A percentile compares a stretch with the other conserved stretches of the same genome.
These are phyloP conservation scores for Hesperophylax magnus DNA, from an alignment of 1,140 invertebrate genomes.

Conservation along the genomic window DNA sequence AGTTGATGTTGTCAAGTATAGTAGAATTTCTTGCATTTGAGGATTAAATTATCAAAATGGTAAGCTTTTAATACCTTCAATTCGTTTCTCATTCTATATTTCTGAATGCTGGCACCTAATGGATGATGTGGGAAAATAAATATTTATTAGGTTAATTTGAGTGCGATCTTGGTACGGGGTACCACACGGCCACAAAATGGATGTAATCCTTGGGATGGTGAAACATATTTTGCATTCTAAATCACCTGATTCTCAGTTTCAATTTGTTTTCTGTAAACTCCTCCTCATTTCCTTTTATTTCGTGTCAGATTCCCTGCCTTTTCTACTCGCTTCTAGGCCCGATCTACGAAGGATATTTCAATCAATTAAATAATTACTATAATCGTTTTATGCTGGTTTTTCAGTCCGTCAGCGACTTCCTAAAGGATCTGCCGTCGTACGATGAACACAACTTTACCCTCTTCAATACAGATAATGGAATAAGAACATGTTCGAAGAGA, in stretches of 20 bases:
- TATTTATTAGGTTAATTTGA: conserved; percentile 20
- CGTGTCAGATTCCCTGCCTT: too few species aligned
- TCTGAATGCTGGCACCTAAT: not conserved
- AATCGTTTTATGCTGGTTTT: conserved; percentile 56
- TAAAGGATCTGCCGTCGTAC: conserved; percentile 91
- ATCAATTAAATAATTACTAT: not conserved
- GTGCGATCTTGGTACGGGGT: not conserved
- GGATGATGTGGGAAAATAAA: not conserved
- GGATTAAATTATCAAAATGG: conserved; percentile 24
- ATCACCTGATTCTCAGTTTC: not conserved
- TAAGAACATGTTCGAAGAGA: conserved; percentile 86
- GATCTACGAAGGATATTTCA: not conserved
- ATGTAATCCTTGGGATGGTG: conserved; percentile 6
- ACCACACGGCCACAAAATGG: conserved; percentile 20
- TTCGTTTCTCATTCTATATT: not conserved
- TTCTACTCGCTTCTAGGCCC: too few species aligned
- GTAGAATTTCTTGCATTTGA: conserved; percentile 15
- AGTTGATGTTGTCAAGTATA: conserved; percentile 50
- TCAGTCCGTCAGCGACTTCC: conserved; percentile 87
- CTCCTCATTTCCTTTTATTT: too few species aligned
- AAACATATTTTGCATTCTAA: not conserved
- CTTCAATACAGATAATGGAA: conserved; percentile 89
- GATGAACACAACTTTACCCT: conserved; percentile 92
- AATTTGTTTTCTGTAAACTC: not conserved
- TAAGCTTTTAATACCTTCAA: conserved; percentile 17